Base-by-base conservation (phyloP, 1,140 invertebrate genomes). In the Drosophila azteca region DNA sequence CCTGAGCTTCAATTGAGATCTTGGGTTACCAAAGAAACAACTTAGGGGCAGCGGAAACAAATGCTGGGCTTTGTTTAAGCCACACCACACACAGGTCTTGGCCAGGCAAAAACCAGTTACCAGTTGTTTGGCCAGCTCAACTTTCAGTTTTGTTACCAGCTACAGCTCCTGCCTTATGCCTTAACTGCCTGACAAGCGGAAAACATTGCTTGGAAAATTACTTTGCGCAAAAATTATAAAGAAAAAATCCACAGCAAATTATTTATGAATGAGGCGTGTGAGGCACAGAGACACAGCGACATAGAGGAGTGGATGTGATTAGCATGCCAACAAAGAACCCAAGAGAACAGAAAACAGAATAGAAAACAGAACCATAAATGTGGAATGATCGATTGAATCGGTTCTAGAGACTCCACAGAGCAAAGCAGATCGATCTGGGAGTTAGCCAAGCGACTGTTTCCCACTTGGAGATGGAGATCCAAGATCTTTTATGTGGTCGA, bases 181-280 rank as follows among this genome's bases (percentile, higher is more conserved):
- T 59, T 66, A 75, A 66, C 24, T 26, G 17, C 17, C 74, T 74
- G 70, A 74, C 70, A 74, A 74, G 71, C 71, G 71, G 71, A 75
- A 75, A 75, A 75, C 71, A 75, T 75, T 75, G 61, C 13, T 29
- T 17, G 57, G 35, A 17, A 50, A 51, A 73, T 73, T 73, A 45
- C 52, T 49, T 39, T 39, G 35, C 11, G 46, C 54, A 48, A 46
- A 55, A 74, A 74, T 74, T 74, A 74, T 74, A 20, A 1, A 49
- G 50, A 74, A 49, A 54, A 74, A 75, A 75, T 75, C 75, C 75
- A 49, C 71, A 75, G 71, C 71, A 75, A 75, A 75, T 75, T 75
- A 75, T 75, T 75, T 66, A 66, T 75, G 71, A 75, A 75, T 75
- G 61, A 53, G 70, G 61, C 17, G 71, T 75, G 53, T 66, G 24